These are phyloP conservation scores for Tholera decimalis DNA, from an alignment of 2,888 invertebrate genomes.

Conservation along the genomic window DNA sequence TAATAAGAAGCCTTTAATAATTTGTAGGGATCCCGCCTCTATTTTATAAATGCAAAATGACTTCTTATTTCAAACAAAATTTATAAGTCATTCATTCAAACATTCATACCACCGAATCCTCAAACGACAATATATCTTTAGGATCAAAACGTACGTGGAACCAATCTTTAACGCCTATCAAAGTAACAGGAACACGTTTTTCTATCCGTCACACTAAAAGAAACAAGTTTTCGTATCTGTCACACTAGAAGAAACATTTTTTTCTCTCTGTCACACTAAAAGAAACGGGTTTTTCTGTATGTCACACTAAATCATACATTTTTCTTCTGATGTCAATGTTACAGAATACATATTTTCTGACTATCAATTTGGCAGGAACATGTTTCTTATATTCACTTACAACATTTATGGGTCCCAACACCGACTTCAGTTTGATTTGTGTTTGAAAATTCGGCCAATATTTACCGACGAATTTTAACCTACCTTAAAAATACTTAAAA, in stretches of 20 bases:
- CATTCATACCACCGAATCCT: not conserved
- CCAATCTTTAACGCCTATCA: not conserved
- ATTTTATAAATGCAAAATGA: slow-evolving; percentile 46
- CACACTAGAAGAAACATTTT: not conserved
- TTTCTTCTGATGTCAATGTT: not conserved
- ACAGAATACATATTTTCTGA: not conserved
- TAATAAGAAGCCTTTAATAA: slow-evolving; percentile 16
- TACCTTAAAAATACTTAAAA: slow-evolving; percentile 16
- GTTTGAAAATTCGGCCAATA: slow-evolving; percentile 5
- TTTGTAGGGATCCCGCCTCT: slow-evolving; percentile 25
- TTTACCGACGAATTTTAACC: slow-evolving; percentile 26
- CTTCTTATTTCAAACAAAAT: slow-evolving; percentile 16
- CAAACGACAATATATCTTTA: slow-evolving; percentile 1
- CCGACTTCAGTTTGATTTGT: not conserved
- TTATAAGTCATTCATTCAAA: slow-evolving; percentile 29
- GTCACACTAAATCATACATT: not conserved
- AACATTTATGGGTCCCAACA: not conserved
- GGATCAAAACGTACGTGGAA: too few relatives aligned
- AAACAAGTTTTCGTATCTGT: not conserved
- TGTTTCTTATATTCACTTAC: not conserved
- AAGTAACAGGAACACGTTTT: not conserved
- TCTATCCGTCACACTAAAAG: too few relatives aligned
- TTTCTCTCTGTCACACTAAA: not conserved
- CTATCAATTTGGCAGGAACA: not conserved
- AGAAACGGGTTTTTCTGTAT: not conserved